Evolutionary conservation across 2,888 invertebrate genomes (phyloP).

Genomic region (Aphidoletes aphidimyza): DNA sequence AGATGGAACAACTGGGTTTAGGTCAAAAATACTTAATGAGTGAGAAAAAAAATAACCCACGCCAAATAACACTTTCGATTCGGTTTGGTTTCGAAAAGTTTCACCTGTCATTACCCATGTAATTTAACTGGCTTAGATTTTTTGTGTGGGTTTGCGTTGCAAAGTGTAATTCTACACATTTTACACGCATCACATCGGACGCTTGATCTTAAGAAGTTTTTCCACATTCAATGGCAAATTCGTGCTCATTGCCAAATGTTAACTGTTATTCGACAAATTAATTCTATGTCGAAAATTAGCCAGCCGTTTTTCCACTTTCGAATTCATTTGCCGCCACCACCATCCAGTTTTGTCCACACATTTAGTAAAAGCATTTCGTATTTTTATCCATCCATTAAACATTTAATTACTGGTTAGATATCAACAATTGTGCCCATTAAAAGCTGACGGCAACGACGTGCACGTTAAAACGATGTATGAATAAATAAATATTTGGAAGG

Average conservation of each 20-base stretch:
- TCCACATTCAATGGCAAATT: background rate
- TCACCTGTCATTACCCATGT: background rate
- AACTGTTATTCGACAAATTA: too few relatives aligned
- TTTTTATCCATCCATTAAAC: background rate
- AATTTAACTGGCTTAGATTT: background rate
- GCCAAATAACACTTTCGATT: constrained; percentile 27
- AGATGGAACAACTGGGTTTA: background rate
- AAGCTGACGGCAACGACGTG: constrained; percentile 37
- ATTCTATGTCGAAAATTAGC: too few relatives aligned
- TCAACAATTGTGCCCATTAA: background rate
- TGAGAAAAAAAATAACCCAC: background rate
- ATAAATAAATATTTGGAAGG: constrained; percentile 41
- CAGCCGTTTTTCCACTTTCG: background rate
- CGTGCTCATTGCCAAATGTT: too few relatives aligned
- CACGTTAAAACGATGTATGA: background rate
- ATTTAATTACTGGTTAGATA: constrained; percentile 29
- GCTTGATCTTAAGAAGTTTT: background rate
- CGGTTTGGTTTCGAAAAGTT: background rate
- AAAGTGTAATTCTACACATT: too few relatives aligned
- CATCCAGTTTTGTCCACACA: too few relatives aligned
- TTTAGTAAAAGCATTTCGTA: background rate
- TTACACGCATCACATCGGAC: background rate
- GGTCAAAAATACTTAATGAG: constrained; percentile 6
- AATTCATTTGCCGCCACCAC: too few relatives aligned
- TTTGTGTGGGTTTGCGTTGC: too few relatives aligned